Base-by-base conservation (phyloP, 2,113 vertebrate species). In the Lepus timidus region DNA sequence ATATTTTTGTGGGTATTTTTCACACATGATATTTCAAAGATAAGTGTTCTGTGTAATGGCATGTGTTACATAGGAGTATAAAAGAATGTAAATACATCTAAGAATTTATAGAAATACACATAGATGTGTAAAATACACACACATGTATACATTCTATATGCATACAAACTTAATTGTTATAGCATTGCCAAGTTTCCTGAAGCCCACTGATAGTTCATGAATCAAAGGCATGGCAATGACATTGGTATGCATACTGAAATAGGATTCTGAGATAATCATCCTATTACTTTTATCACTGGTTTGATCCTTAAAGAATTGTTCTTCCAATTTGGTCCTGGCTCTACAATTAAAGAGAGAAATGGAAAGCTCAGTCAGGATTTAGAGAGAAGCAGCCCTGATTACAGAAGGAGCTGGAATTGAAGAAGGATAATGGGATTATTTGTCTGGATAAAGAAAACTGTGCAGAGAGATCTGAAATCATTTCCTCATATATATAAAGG, bases 331-430 rank as follows among this genome's bases (percentile, higher is more conserved):
- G 9, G 36, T 89, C 49, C 44, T 68, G 89, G 36, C 22, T 88
- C 78, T 25, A 61, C 65, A 91, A 91, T 81, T 95, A 93, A 84
- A 80, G 23, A 76, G 65, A 79, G 27, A 89, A 85, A 89, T 88
- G n/a, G n/a, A 70, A 89, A 67, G 39, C 51, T 94, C 25, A 71
- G 49, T 76, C 49, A 71, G 65, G 62, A 79, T 89, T 96, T 95
- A 89, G 29, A 94, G 23, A 86, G 17, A 90, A 84, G 22, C 6
- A 93, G 33, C 80, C 23, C 27, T 67, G 61, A 91, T 91, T 91
- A 62, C 5, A 86, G 61, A 23, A 71, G 86, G 14, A 73, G 23
- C 31, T 4, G 3, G 16, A 52, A 33, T 6, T 10, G 27, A 39
- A 23, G 1, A 87, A 82, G 3, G 20, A 0, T 64, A 33, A 49